Conservation (phyloP, 1,140 invertebrate species). For the Bombus impatiens region DNA sequence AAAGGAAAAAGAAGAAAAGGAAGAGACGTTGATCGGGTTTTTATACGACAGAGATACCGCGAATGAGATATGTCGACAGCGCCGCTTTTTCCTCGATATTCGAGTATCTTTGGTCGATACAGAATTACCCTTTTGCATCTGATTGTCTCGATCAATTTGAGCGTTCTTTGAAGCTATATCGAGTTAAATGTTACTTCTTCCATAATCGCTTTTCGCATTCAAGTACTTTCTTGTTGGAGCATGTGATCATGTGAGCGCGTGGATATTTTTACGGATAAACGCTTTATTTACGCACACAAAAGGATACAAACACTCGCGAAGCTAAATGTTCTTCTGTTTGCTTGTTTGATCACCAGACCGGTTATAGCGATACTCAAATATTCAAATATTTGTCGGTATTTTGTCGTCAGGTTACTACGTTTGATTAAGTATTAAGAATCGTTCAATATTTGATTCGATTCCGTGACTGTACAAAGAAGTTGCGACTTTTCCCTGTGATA, state of each 20-base stretch:
- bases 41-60: neutral
- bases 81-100: neutral
- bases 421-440: neutral
- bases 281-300: neutral
- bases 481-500: neutral
- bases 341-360: neutral
- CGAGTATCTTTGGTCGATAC: neutral
- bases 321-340: constrained; percentile 2
- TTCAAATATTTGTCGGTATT: neutral
- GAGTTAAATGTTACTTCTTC: neutral
- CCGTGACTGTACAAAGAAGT: neutral
- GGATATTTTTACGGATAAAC: neutral
- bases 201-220: neutral
- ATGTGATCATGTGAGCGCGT: no score
- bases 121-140: neutral
- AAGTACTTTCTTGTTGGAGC: neutral
- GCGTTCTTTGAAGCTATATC: neutral
- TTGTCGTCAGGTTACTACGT: neutral
- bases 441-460: neutral
- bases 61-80: neutral
- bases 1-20: no score
- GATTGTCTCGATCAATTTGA: neutral
- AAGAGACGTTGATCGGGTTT: neutral
- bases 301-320: neutral
- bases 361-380: neutral